Base-by-base conservation (phyloP, 2,113 vertebrate species). In the Ailurus styani region DNA sequence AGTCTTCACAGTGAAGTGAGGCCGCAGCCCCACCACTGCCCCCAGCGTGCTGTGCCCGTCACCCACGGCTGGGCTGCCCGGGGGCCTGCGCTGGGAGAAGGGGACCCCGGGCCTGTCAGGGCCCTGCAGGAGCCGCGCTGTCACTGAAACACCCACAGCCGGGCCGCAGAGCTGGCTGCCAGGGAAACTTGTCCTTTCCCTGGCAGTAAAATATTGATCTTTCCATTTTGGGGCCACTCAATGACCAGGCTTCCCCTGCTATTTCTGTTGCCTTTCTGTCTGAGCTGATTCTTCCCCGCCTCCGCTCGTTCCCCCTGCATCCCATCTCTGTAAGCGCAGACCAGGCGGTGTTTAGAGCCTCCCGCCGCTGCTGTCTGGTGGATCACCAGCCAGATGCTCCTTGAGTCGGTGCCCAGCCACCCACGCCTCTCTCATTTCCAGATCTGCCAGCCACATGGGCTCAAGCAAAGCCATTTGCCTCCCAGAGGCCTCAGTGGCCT, bases 161-260 rank as follows among this genome's bases (percentile, higher is more conserved):
- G 78, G 97, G 55, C 87, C 7, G 0, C 3, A 1, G 18, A 52
- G 86, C 93, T 25, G 17, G 62, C 93, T 87, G 97, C 91, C 93
- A 85, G 93, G 55, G 73, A 68, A 95, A 87, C 31, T 27, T 64
- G 40, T n/a, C 84, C 70, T 88, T 89, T 73, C 29, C 1, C 90
- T 45, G 40, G 60, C 83, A 86, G 91, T 78, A 72, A 83, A 92
- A 93, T 81, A 91, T 68, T 85, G 96, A 87, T 96, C 91, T 97
- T 91, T 84, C 84, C 57, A 84, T 87, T 87, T 94, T 12, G 2
- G 55, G 90, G 90, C 37, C 60, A 45, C 93, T 82, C 91, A 95
- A 81, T 96, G 72, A 86, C 78, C 72, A 77, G 96, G 91, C 91
- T 97, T 97, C 82, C 97, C 96, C 50, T 91, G 87, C 96, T 97